Evolutionary conservation across 2,888 invertebrate genomes (phyloP), one percentile per base, ranked within the genome.

Genomic region (Periphyllus acericola): DNA sequence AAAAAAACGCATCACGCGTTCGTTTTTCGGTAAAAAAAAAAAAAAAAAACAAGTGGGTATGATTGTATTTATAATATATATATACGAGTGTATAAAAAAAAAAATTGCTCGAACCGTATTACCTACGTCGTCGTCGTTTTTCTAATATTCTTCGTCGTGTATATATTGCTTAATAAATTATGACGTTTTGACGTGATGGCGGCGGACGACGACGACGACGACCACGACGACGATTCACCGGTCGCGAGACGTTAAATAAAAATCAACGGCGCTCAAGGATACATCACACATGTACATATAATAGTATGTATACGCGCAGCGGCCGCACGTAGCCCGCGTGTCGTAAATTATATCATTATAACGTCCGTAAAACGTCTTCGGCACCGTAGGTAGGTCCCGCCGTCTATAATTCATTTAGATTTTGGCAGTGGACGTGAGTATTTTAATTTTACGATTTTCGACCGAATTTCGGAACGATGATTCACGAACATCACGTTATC

Each of bases 381-480:
- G n/a, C 60, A 25, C 36, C 83, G 83, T 75, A 75, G 36, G 75
- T 66, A 66, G 83, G 75, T 19, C 14, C 60, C 46, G n/a, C n/a
- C 66, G 83, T 76, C 83, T 32, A 75, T 75, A 84, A 66, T 66
- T 84, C 83, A 75, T 76, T 66, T 25, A 14, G 46, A 76, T 76
- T 83, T 84, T 84, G 83, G 83, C 83, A 40, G 66, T 40, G 21
- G 60, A 75, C 40, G 32, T 40, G 75, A 66, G 52, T 34, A 40
- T 72, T 83, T 74, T 74, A 74, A 74, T 83, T 83, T 83, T 83
- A 83, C 6, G 83, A 84, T 84, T 66, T 84, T 75, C 46, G 66
- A 75, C 75, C 25, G 83, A 66, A 76, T 76, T 84, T 75, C 75
- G 60, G 60, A 32, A 84, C 83, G 66, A 75, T 76, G 83, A 84